These are phyloP conservation scores for Chaitophorus viminalis DNA, from an alignment of 2,888 invertebrate species.

Conservation along the genomic window DNA sequence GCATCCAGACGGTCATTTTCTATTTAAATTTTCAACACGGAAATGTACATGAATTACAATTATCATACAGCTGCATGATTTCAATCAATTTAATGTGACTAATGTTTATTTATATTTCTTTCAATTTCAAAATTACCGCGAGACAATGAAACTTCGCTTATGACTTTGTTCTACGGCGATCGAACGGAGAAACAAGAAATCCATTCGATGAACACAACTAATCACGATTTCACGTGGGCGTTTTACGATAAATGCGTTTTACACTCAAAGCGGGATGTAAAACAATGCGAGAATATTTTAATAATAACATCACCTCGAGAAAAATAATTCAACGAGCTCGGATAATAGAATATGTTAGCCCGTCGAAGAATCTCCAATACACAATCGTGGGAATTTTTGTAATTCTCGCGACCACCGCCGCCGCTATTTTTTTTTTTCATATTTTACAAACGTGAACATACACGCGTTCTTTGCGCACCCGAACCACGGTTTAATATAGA, in stretches of 20 bases:
- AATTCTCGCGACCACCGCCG: constrained; percentile 13
- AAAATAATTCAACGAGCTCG: constrained; percentile 9
- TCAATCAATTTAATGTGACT: too few relatives aligned
- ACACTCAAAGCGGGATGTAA: background rate
- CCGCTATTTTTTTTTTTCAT: background rate
- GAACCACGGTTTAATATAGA: background rate
- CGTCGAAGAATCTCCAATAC: constrained; percentile 25
- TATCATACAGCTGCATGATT: too few relatives aligned
- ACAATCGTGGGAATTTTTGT: constrained; percentile 53
- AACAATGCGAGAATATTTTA: constrained; percentile 32
- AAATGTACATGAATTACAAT: too few relatives aligned
- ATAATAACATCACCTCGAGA: constrained; percentile 30
- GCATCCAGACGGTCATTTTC: too few relatives aligned
- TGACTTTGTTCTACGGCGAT: too few relatives aligned
- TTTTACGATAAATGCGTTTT: background rate
- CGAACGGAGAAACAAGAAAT: too few relatives aligned
- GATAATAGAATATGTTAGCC: constrained; percentile 24
- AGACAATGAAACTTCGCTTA: too few relatives aligned
- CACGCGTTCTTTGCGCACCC: background rate
- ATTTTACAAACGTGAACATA: too few relatives aligned
- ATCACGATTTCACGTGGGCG: background rate
- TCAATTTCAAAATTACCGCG: too few relatives aligned
- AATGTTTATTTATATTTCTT: too few relatives aligned
- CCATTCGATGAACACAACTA: too few relatives aligned
- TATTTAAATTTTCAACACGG: too few relatives aligned